phyloP scores from a whole-genome alignment of 2,888 invertebrate genomes.

The Synanthedon vespiformis region DNA sequence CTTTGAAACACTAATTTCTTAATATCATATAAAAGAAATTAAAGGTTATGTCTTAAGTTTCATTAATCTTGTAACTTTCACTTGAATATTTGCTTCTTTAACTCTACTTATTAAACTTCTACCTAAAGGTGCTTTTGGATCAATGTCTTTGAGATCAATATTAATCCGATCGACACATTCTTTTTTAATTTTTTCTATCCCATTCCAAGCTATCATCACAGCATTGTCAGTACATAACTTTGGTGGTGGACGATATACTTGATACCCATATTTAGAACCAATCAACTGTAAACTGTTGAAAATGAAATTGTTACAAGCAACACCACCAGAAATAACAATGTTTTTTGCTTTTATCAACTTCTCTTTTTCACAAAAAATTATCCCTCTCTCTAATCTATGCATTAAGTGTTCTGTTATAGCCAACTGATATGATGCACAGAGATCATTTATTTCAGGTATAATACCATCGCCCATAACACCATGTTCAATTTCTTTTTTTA shows the following conservation, averaged over 20 bases:
- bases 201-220: constrained; percentile 99
- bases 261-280: constrained; percentile 74
- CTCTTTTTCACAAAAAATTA: constrained; percentile 76
- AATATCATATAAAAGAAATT: no score
- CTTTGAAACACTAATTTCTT: no score
- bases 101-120: constrained; percentile 71
- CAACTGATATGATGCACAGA: constrained; percentile 89
- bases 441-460: constrained; percentile 80
- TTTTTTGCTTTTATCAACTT: constrained; percentile 70
- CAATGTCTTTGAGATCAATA: constrained; percentile 71
- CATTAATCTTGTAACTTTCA: constrained; percentile 43
- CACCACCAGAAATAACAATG: constrained; percentile 93
- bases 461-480: constrained; percentile 73
- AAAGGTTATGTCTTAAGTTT: constrained; percentile 1
- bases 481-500: constrained; percentile 70
- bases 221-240: constrained; percentile 97
- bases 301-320: constrained; percentile 92
- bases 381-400: constrained; percentile 84
- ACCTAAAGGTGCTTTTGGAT: constrained; percentile 74
- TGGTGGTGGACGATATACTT: constrained; percentile 81
- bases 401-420: constrained; percentile 82
- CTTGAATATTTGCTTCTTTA: constrained; percentile 56
- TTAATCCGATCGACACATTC: constrained; percentile 50
- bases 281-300: constrained; percentile 76
- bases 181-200: constrained; percentile 79